Base-by-base conservation (phyloP, 2,888 invertebrate species). In the Malthinus seriepunctatus region DNA sequence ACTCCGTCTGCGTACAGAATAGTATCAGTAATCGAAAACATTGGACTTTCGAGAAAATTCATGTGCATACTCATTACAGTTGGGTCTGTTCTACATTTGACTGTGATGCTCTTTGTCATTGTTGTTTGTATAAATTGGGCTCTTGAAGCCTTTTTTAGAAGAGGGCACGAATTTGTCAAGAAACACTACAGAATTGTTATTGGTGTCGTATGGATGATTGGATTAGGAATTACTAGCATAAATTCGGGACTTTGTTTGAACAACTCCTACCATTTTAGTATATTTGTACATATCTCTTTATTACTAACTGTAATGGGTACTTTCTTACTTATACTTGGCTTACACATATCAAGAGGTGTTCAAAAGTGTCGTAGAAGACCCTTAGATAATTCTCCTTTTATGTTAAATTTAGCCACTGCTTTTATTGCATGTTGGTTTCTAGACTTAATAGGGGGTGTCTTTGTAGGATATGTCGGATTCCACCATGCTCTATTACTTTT, bases 341-440 rank as follows among this genome's bases (percentile, higher is more conserved):
- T 42, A 10, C 55, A 55, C 34, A 32, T 55, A n/a, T 34, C 34
- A 7, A 35, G 42, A 23, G 10, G 10, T 8, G 35, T 55, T 9
- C 38, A 33, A 49, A 55, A 33, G 3, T 55, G 49, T 33, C 49
- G 32, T 23, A n/a, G 49, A 6, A 38, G 42, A 9, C n/a, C 9
- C 3, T 10, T 35, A 23, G 34, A 32, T 1, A 35, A 55, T 37
- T 31, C 55, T 3, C 44, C 33, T 7, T 31, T 55, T 8, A 55
- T 53, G 53, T 31, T 53, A 14, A 53, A 10, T n/a, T 12, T 56
- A 32, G 8, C 35, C 14, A 56, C 46, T 5, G 50, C 45, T n/a
- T 32, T 51, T 8, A 23, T 34, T 34, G 15, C 33, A 31, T 32
- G 39, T 45, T 56, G 50, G 50, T 32, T 50, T 7, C 3, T 53